Evolutionary conservation across 2,797 vertebrate genomes (phyloP), one percentile per base, ranked within the genome.

Genomic region (Denticeps clupeoides): DNA sequence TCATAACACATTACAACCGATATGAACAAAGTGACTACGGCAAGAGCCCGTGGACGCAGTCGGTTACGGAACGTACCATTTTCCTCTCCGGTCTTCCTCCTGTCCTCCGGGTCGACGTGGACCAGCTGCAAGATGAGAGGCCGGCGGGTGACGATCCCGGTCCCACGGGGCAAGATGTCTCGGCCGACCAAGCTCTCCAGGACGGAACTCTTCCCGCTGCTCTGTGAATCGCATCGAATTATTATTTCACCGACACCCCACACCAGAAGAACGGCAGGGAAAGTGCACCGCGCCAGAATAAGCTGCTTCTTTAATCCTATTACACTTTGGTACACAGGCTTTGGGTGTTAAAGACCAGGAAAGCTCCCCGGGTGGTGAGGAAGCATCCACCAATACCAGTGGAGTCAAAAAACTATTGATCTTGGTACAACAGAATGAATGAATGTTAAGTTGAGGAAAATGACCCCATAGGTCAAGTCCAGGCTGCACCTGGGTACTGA

Each of bases 151-250:
- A 99, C 89, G 54, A 99, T 78, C 46, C 95, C 95, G 15, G 91
- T 97, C 7, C 95, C 95, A 43, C 95, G 83, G 8, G 95, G 95
- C 45, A 98, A 80, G 56, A 99, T 80, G 77, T 99, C 95, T 53
- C 79, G 79, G 42, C 95, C 95, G 52, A 99, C 94, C 26, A 99
- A 82, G 70, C 91, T 97, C 75, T 99, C 95, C 63, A 99, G 73
- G 54, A 99, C 94, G 1, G 94, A 99, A 75, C 93, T 98, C 74
- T 99, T 99, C 47, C 95, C 95, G 53, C 95, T 99, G 80, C 95
- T 99, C 95, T 99, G 85, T 78, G 83, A 69, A 81, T 29, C 76
- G 74, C 10, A 56, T 46, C 25, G 51, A 59, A 29, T n/a, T n/a
- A n/a, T n/a, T n/a, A n/a, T n/a, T n/a, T n/a, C n/a, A n/a, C n/a